Base-by-base conservation (phyloP, 2,113 vertebrate genomes). In the Saguinus midas region DNA sequence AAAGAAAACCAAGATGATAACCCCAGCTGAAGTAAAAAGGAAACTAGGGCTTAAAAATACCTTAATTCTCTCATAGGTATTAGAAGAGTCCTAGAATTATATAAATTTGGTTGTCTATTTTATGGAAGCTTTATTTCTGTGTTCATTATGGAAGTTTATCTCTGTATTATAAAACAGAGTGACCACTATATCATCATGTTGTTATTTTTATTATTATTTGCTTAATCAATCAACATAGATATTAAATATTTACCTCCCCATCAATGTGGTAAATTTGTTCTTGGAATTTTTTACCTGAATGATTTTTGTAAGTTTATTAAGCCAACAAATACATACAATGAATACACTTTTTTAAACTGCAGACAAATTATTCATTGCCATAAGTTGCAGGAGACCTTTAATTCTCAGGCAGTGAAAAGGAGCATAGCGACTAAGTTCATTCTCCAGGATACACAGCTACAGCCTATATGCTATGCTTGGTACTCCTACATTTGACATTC, bases 281-380 rank as follows among this genome's bases (percentile, higher is more conserved):
- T 87, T 86, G n/a, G 27, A 95, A 92, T 95, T 95, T 86, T 76
- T 82, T 8, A 29, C 20, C 52, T 6, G 23, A 23, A 78, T n/a
- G 29, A 45, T n/a, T 96, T 96, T 92, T 43, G 40, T 68, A 45
- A 84, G 82, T 90, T 92, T 90, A 17, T 91, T 92, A 83, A 92
- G 45, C 17, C 21, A 90, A 52, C 32, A 97, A 92, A 79, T 66
- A 84, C 20, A 72, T 55, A 83, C 76, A 89, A 88, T 91, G 40
- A 94, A 87, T 83, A n/a, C 68, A 35, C 78, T 23, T 50, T 75
- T 37, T 76, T 70, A 64, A 64, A 40, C 17, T 79, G 27, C 45
- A 73, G 68, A 40, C 87, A 93, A 76, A 92, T 94, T 55, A 70
- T 90, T 95, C 66, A 32, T 3, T 72, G 5, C 14, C 18, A 3